Evolutionary conservation across 2,888 invertebrate genomes (phyloP).

Genomic region (Tanypteryx hageni): DNA sequence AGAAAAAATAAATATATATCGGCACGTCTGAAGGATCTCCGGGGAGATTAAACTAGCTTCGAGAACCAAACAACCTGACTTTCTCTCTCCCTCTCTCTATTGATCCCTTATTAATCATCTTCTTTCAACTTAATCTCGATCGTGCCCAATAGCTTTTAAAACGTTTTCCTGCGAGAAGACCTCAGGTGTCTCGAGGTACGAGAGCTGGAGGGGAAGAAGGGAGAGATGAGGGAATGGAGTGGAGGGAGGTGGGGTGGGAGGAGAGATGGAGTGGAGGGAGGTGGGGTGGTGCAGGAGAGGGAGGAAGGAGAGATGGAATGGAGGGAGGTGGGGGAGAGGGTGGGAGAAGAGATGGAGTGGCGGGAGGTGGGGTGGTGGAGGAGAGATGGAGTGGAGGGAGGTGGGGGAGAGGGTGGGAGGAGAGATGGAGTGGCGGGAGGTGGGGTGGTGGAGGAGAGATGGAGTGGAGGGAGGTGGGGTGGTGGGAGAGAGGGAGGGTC

Average conservation of each 20-base stretch:
- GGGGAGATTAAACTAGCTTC: neutral
- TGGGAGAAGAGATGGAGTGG: neutral
- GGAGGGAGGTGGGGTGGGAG: too few relatives aligned
- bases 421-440: neutral
- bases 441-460: neutral
- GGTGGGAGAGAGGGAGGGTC: neutral
- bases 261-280: too few relatives aligned
- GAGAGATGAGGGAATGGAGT: too few relatives aligned
- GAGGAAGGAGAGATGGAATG: neutral
- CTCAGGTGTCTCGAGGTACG: too few relatives aligned
- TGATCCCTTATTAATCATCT: constrained; percentile 20
- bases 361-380: too few relatives aligned
- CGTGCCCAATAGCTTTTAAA: constrained; percentile 25
- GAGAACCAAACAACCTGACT: neutral
- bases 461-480: neutral
- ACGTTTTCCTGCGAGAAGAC: neutral
- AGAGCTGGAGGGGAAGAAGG: too few relatives aligned
- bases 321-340: neutral
- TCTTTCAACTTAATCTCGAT: neutral
- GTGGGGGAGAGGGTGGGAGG: neutral
- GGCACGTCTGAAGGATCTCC: neutral
- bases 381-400: too few relatives aligned
- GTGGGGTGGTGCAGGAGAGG: neutral
- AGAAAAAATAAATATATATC: neutral
- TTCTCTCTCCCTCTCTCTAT: neutral